Percentiles rank a stretch among this genome's conserved stretches.
Conservation (phyloP, 2,888 invertebrate genomes). For the Diarsia brunnea region DNA sequence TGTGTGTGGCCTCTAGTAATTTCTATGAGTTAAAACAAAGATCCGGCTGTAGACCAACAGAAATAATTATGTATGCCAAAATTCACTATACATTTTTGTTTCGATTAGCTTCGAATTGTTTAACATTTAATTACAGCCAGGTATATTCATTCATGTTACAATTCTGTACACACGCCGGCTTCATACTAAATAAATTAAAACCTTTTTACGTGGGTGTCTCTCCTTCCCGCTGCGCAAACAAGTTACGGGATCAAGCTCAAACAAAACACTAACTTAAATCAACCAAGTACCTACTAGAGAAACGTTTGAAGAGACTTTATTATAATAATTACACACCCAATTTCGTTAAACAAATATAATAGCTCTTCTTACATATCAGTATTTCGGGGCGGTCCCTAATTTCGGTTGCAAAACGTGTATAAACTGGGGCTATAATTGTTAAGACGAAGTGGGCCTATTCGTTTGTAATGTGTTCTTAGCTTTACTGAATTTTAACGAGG, state of each 20-base stretch:
- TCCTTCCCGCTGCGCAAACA: conserved; percentile 60
- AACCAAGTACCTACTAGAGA: conserved; percentile 65
- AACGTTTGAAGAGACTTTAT: conserved; percentile 68
- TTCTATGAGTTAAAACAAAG: not conserved
- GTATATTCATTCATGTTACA: conserved; percentile 53
- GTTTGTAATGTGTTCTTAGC: conserved; percentile 77
- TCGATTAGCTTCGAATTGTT: not conserved
- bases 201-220: conserved; percentile 53
- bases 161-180: conserved; percentile 31
- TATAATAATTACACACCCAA: conserved; percentile 76
- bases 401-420: conserved; percentile 76
- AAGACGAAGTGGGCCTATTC: conserved; percentile 74
- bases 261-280: conserved; percentile 68
- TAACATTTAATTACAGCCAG: conserved; percentile 14
- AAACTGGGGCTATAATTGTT: conserved; percentile 77
- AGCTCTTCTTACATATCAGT: conserved; percentile 49
- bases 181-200: conserved; percentile 60
- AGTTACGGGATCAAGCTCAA: conserved; percentile 61
- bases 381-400: conserved; percentile 66
- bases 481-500: conserved; percentile 80
- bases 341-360: conserved; percentile 74
- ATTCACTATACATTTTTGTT: not conserved
- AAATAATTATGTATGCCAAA: not conserved
- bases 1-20: not conserved
- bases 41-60: not conserved